These are phyloP conservation scores for Sebastes cheni DNA, from an alignment of 2,797 vertebrate genomes.

Conservation along the genomic window DNA sequence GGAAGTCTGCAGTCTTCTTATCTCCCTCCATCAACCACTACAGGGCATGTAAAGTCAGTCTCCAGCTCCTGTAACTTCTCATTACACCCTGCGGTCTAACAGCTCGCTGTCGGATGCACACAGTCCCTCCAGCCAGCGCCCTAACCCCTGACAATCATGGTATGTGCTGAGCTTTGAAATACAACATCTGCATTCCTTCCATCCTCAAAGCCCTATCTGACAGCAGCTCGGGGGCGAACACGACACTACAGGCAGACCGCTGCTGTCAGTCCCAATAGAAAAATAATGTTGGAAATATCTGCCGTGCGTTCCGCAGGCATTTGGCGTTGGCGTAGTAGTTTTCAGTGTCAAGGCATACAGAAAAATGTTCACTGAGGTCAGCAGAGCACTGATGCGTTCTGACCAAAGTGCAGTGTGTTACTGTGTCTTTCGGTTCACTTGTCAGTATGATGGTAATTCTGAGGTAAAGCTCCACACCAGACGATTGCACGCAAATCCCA, in stretches of 20 bases:
- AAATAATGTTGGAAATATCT: constrained; percentile 20
- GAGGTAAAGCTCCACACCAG: background rate
- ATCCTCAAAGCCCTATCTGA: constrained; percentile 25
- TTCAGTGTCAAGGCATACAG: background rate
- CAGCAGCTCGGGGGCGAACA: constrained; percentile 29
- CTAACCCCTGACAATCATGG: constrained; percentile 18
- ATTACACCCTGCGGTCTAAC: constrained; percentile 5
- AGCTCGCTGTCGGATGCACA: background rate
- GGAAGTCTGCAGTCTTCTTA: background rate
- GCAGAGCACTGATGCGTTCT: background rate
- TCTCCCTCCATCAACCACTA: constrained; percentile 6
- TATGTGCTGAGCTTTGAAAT: constrained; percentile 27
- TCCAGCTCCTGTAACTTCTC: background rate
- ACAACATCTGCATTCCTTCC: constrained; percentile 59
- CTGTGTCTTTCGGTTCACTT: background rate
- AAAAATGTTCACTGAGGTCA: constrained; percentile 28
- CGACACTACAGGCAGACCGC: constrained; percentile 43
- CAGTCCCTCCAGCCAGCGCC: background rate
- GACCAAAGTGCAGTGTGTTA: background rate
- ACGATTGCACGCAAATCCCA: background rate
- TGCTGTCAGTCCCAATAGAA: constrained; percentile 37
- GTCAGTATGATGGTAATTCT: background rate
- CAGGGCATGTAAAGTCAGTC: background rate
- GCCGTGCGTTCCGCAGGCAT: constrained; percentile 9
- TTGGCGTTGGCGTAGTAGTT: background rate